Conservation (phyloP, 2,888 invertebrate species). For the Ochropleura plecta region DNA sequence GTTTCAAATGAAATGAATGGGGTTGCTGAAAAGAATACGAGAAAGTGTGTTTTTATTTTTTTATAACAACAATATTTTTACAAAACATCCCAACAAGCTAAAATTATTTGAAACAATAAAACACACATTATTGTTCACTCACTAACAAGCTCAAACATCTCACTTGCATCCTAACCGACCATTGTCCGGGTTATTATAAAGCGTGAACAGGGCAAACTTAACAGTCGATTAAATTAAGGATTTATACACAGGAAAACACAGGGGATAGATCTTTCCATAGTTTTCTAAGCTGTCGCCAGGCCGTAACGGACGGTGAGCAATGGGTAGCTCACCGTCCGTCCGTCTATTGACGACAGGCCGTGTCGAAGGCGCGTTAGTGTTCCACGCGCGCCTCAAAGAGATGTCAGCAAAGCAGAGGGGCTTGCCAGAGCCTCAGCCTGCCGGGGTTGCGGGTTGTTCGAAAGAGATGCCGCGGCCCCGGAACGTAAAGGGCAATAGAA, state of each 20-base stretch:
- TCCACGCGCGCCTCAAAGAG: no score
- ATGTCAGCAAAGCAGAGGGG: no score
- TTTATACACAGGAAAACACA: conserved; percentile 31
- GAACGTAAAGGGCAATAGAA: no score
- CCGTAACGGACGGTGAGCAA: not conserved
- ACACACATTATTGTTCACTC: not conserved
- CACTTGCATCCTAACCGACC: not conserved
- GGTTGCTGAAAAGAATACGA: no score
- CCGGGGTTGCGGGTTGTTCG: no score
- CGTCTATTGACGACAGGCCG: no score
- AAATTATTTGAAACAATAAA: not conserved
- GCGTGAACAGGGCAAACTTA: conserved; percentile 18
- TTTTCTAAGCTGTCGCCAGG: conserved; percentile 31
- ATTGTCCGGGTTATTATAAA: conserved; percentile 15
- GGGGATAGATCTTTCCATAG: conserved; percentile 43
- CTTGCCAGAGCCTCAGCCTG: no score
- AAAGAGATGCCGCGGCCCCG: no score
- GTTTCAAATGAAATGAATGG: no score
- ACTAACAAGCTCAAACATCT: conserved; percentile 29
- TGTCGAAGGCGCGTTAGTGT: no score
- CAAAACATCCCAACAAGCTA: not conserved
- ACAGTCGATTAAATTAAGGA: conserved; percentile 30
- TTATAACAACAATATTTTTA: not conserved
- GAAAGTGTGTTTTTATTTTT: not conserved
- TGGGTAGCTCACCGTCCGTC: no score